phyloP scores from a whole-genome alignment of 1,140 invertebrate genomes.

The Holotrichia oblita region DNA sequence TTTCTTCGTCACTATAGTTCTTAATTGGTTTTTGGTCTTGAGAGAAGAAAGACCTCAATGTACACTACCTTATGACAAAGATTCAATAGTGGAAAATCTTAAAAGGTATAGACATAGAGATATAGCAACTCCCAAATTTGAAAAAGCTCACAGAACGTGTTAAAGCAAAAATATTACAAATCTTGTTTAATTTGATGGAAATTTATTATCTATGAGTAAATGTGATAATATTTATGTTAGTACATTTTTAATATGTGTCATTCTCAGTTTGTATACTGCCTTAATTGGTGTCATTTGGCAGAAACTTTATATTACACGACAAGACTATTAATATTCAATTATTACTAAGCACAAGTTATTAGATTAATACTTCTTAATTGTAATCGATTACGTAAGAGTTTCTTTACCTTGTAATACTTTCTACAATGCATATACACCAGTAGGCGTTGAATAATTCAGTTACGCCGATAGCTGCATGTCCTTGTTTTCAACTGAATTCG shows the following conservation, averaged over 20 bases:
- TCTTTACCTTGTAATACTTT: slow-evolving; percentile 36
- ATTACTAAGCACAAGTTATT: slow-evolving; percentile 14
- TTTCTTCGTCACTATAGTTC: too few relatives aligned
- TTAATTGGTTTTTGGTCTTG: too few relatives aligned
- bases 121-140: too few relatives aligned
- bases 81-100: too few relatives aligned
- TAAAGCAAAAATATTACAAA: not conserved
- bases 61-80: too few relatives aligned
- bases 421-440: slow-evolving; percentile 8
- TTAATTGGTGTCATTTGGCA: not conserved
- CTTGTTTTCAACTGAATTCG: slow-evolving; percentile 23
- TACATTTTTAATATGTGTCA: not conserved
- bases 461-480: not conserved
- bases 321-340: slow-evolving; percentile 22
- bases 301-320: not conserved
- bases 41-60: too few relatives aligned
- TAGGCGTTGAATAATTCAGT: slow-evolving; percentile 15
- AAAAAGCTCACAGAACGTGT: too few relatives aligned
- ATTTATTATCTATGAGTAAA: not conserved
- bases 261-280: not conserved
- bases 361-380: slow-evolving; percentile 28
- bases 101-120: too few relatives aligned
- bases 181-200: not conserved
- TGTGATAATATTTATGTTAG: not conserved
- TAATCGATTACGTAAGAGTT: slow-evolving; percentile 29